phyloP scores from a whole-genome alignment of 2,888 invertebrate species.

The Dryococelus australis region DNA sequence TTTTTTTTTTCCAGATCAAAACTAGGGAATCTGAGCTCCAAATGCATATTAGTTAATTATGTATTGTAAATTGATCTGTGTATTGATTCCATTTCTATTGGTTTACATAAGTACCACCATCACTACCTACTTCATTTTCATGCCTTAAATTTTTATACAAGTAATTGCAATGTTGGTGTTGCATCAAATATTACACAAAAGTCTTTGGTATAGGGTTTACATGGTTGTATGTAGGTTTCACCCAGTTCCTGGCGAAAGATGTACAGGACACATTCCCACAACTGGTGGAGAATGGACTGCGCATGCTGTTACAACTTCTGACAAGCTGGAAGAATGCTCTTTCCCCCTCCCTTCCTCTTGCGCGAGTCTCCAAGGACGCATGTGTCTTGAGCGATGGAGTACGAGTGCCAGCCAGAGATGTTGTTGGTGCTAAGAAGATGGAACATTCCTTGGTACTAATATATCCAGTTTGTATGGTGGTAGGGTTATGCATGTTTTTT shows the following conservation, averaged over 20 bases:
- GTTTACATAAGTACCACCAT: too few species aligned
- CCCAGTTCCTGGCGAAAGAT: slow-evolving; percentile 93
- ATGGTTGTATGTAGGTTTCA: slow-evolving; percentile 70
- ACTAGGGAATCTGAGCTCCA: too few species aligned
- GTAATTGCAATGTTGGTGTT: too few species aligned
- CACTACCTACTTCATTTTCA: too few species aligned
- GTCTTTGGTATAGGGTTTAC: background rate
- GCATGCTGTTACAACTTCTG: slow-evolving; percentile 90
- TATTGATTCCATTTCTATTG: too few species aligned
- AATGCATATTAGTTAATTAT: too few species aligned
- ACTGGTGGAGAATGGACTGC: slow-evolving; percentile 90
- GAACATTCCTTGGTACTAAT: slow-evolving; percentile 32
- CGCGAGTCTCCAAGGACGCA: slow-evolving; percentile 33
- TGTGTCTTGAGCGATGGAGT: slow-evolving; percentile 25
- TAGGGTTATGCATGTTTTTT: background rate
- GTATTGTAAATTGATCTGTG: too few species aligned
- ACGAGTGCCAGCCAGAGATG: slow-evolving; percentile 30
- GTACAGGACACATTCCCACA: slow-evolving; percentile 89
- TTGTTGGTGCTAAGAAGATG: slow-evolving; percentile 31
- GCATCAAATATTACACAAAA: too few species aligned
- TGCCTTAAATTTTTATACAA: too few species aligned
- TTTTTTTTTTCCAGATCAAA: too few species aligned
- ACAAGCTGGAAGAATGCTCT: slow-evolving; percentile 92
- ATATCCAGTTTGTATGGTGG: background rate
- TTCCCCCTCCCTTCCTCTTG: slow-evolving; percentile 45